A percentile compares a stretch with the other conserved stretches of the same genome.
These are phyloP conservation scores for Perognathus longimembris DNA, from an alignment of 2,113 vertebrate species.

Conservation along the genomic window DNA sequence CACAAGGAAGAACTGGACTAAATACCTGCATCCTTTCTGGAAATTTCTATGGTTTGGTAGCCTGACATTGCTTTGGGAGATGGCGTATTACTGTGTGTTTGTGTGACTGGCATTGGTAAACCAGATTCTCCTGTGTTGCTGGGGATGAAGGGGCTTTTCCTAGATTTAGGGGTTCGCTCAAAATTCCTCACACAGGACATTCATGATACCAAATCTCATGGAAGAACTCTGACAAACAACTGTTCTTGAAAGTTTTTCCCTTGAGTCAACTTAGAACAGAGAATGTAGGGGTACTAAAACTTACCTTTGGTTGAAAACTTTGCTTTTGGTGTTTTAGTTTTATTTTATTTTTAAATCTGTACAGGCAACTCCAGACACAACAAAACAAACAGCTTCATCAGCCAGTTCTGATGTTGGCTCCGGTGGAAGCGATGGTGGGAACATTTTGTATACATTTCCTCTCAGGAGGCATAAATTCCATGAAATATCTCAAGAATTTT, in stretches of 20 bases:
- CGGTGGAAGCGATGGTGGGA: conserved; percentile 51
- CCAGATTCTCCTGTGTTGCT: neutral
- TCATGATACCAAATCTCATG: neutral
- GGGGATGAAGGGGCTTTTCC: neutral
- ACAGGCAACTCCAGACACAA: neutral
- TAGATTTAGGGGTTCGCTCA: neutral
- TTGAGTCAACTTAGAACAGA: neutral
- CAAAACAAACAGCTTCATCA: conserved; percentile 51
- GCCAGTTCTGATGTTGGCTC: conserved; percentile 12
- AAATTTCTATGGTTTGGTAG: neutral
- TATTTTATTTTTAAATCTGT: neutral
- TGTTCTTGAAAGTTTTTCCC: neutral
- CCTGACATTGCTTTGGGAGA: neutral
- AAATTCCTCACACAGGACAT: neutral
- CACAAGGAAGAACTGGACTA: neutral
- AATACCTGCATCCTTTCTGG: neutral
- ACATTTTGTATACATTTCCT: conserved; percentile 50
- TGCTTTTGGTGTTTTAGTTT: neutral
- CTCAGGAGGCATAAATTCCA: conserved; percentile 53
- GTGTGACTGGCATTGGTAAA: neutral
- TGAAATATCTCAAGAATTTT: conserved; percentile 61
- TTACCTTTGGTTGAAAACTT: conserved; percentile 13
- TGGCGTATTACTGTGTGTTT: neutral
- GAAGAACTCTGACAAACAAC: neutral
- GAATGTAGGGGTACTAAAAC: neutral